Conservation (phyloP, 2,113 vertebrate species). For the Dissostichus mawsoni region DNA sequence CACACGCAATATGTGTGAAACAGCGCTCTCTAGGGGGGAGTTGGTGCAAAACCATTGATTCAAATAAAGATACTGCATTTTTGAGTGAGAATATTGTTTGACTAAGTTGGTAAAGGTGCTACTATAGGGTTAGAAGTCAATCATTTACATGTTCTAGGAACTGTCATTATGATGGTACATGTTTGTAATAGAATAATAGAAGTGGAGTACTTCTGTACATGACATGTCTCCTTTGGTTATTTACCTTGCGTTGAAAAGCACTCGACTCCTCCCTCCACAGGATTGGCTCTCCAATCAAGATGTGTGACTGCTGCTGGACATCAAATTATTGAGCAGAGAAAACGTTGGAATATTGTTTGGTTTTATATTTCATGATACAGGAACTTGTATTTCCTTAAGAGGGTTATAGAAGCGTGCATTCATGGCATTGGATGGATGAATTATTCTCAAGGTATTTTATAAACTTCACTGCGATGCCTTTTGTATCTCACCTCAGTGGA, state of each 20-base stretch:
- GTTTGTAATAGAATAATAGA: not conserved
- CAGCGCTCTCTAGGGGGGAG: constrained; percentile 36
- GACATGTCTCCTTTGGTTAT: not conserved
- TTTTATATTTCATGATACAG: not conserved
- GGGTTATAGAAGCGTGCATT: not conserved
- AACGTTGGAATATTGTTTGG: no score
- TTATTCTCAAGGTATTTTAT: not conserved
- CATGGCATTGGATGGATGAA: not conserved
- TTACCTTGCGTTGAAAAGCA: constrained; percentile 61
- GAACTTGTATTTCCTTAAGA: not conserved
- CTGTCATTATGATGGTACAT: not conserved
- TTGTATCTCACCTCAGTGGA: constrained; percentile 46
- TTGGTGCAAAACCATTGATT: not conserved
- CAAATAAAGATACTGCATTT: no score
- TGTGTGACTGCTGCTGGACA: constrained; percentile 49
- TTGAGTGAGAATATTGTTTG: no score
- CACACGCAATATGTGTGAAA: not conserved
- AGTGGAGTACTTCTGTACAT: not conserved
- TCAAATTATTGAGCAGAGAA: no score
- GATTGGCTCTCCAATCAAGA: constrained; percentile 76
- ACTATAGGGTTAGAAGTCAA: no score
- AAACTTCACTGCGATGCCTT: not conserved
- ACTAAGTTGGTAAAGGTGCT: no score
- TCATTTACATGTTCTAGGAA: not conserved
- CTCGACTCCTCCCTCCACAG: constrained; percentile 65